Base-by-base conservation (phyloP, 2,888 invertebrate genomes). In the Brassicogethes aeneus region DNA sequence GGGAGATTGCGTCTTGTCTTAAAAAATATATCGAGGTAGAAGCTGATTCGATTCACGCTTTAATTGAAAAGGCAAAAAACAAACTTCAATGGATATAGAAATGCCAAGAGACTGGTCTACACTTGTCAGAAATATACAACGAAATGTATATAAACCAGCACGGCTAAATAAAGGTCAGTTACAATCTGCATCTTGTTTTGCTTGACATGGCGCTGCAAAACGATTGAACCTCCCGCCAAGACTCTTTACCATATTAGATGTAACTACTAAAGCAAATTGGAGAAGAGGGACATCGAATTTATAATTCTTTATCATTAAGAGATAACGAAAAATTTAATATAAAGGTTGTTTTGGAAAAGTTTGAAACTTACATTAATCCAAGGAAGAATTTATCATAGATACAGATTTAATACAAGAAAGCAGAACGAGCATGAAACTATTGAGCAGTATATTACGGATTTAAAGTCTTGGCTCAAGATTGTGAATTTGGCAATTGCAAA, bases 401-500 rank as follows among this genome's bases (percentile, higher is more conserved):
- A 23, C 23, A 23, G 10, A 23, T 23, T 23, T 23, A 23, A 7
- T 23, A 23, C 23, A 10, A 23, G 23, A 23, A 23, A 23, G 23
- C 23, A 23, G 23, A 23, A 23, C 10, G 23, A 23, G 23, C 23
- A 23, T 23, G 23, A 23, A 23, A 23, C 23, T 23, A 23, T 23
- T 23, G 23, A 23, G 23, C 23, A 23, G 23, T 23, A 23, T 23
- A 23, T 23, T 23, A 23, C 23, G 23, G 23, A 23, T 23, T 23
- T 23, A 23, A 23, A 23, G 10, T 7, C 23, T 23, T 23, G 23
- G 23, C 23, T 10, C 23, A 23, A 23, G 23, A 23, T 23, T 23
- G 23, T 23, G 23, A 23, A 23, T 23, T 23, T 23, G 23, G 23
- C 10, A 23, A 23, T 23, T 23, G 23, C 23, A 23, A 10, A 23